Conservation (phyloP, 2,113 vertebrate genomes). For the Ictalurus furcatus region DNA sequence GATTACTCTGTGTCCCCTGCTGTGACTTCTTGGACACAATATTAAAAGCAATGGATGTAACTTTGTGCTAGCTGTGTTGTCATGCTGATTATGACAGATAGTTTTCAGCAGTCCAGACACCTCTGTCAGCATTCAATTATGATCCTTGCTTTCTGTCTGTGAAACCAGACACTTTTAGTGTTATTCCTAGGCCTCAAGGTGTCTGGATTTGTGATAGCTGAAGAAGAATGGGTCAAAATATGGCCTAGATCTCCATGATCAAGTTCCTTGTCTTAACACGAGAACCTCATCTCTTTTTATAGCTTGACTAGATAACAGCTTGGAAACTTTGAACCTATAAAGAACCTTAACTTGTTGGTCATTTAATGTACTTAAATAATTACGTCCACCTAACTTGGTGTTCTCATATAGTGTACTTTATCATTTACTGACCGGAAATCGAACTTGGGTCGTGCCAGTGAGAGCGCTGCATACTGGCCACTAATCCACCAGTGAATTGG, state of each 20-base stretch:
- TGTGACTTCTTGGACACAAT: neutral
- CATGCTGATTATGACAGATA: neutral
- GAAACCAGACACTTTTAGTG: conserved; percentile 1
- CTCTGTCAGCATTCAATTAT: conserved; percentile 7
- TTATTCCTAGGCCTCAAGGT: neutral
- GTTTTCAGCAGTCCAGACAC: neutral
- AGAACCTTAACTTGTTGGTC: too few species aligned
- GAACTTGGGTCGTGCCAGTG: too few species aligned
- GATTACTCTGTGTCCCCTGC: neutral
- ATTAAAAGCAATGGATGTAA: neutral
- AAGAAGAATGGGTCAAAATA: conserved; percentile 16
- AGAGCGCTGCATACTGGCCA: too few species aligned
- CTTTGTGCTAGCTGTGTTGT: neutral
- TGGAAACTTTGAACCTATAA: conserved; percentile 40
- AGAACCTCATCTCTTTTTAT: conserved; percentile 10
- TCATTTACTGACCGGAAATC: too few species aligned
- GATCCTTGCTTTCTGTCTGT: neutral
- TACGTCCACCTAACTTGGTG: too few species aligned
- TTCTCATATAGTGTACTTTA: too few species aligned
- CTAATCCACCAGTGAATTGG: too few species aligned
- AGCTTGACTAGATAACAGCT: conserved; percentile 2
- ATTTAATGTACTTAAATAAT: too few species aligned
- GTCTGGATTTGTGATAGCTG: conserved; percentile 9
- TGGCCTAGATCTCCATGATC: conserved; percentile 12
- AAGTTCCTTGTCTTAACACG: neutral